Evolutionary conservation across 2,113 vertebrate genomes (phyloP).

Genomic region (Melanocharis versteri): DNA sequence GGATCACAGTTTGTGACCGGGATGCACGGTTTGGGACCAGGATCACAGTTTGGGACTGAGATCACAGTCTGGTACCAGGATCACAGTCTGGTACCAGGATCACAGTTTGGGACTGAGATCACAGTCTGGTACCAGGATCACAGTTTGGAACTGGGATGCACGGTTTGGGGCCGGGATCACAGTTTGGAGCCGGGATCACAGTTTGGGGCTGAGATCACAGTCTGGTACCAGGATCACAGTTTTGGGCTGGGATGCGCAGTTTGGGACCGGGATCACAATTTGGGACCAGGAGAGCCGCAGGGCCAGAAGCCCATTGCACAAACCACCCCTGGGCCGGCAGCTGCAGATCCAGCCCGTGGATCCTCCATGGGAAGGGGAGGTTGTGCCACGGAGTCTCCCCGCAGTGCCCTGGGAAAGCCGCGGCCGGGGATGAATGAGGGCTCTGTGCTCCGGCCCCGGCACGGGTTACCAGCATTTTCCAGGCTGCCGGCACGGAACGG

Average conservation of each 20-base stretch:
- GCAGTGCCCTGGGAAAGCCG: not conserved
- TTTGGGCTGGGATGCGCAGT: too few relatives aligned
- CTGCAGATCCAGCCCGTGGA: not conserved
- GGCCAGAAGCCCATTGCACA: not conserved
- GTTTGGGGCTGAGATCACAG: not conserved
- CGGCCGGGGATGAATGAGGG: not conserved
- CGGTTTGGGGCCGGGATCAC: not conserved
- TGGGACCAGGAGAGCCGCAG: fast-evolving
- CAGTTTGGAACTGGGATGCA: not conserved
- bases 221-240: too few relatives aligned
- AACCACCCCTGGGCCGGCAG: not conserved
- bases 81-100: not conserved
- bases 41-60: not conserved
- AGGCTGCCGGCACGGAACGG: not conserved
- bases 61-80: not conserved
- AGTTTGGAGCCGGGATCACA: not conserved
- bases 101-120: not conserved
- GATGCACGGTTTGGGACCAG: too few relatives aligned
- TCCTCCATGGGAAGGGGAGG: not conserved
- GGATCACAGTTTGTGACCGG: not conserved
- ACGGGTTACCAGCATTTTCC: not conserved
- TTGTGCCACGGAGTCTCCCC: not conserved
- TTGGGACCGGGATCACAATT: not conserved
- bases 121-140: not conserved
- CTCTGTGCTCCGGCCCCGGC: not conserved